Conservation (phyloP, 2,888 invertebrate species). For the Erynnis tages region DNA sequence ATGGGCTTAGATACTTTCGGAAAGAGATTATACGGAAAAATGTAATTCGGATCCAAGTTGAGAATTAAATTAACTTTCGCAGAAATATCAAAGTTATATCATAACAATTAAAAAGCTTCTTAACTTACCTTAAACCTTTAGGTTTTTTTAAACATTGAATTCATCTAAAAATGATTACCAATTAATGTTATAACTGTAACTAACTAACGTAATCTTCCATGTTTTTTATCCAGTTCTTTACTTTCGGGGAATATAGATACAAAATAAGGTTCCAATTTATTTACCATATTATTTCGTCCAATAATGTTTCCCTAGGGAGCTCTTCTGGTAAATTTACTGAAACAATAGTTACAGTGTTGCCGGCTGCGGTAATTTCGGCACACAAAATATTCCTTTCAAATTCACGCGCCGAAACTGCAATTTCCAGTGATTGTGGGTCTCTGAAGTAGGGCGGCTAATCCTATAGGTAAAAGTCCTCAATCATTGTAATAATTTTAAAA, state of each 20-base stretch:
- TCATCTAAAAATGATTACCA: not conserved
- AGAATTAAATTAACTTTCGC: not conserved
- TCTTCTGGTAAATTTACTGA: conserved; percentile 7
- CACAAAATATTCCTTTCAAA: conserved; percentile 18
- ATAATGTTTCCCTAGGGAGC: not conserved
- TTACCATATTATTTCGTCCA: not conserved
- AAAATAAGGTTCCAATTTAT: too few relatives aligned
- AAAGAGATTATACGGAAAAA: too few relatives aligned
- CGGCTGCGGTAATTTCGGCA: conserved; percentile 16
- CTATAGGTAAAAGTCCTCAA: too few relatives aligned
- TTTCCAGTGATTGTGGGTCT: conserved; percentile 19
- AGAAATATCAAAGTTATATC: not conserved
- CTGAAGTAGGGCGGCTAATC: too few relatives aligned
- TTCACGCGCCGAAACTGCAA: conserved; percentile 22
- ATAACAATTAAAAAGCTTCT: not conserved
- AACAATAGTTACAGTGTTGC: conserved; percentile 5
- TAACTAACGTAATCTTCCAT: too few relatives aligned
- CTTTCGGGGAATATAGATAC: too few relatives aligned
- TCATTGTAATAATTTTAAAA: too few relatives aligned
- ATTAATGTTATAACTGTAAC: too few relatives aligned
- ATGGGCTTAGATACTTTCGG: too few relatives aligned
- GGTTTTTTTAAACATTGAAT: not conserved
- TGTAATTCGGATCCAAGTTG: not conserved
- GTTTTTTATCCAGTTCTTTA: too few relatives aligned
- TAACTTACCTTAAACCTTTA: too few relatives aligned